Base-by-base conservation (phyloP, 2,797 vertebrate species). In the Lerista edwardsae region DNA sequence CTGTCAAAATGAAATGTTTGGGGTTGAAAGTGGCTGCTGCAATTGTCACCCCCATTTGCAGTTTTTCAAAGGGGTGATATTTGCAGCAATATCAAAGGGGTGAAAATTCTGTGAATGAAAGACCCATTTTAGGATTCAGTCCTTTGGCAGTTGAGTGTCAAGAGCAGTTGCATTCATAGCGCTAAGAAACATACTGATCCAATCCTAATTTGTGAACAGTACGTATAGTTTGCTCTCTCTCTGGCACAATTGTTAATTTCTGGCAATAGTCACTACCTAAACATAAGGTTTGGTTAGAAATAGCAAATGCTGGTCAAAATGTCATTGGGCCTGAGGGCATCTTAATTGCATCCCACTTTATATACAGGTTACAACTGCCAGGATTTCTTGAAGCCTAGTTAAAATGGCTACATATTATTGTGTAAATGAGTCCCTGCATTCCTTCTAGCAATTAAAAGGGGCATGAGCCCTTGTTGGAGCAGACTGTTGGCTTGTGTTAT, bases 401-500 rank as follows among this genome's bases (percentile, higher is more conserved):
- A 6, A 73, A 31, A 55, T 23, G 39, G 25, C 23, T 65, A 23
- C 61, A 44, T 2, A 3, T 8, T 61, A n/a, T 47, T 1, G 11
- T 34, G 17, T 15, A 21, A 11, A 44, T 69, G 29, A 36, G 61
- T 1, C 36, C 34, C 12, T 55, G 51, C 3, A 15, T 55, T 55
- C 51, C 4, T 55, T 15, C 51, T 55, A 55, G 14, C 47, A 55
- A 19, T 55, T 55, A 19, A 55, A 55, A 51, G 2, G 9, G 51
- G 14, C 51, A 55, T 4, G 4, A 55, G 51, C 51, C 51, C 23
- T 64, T 64, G 4, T 17, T 65, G 8, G 8, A n/a, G 39, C 25
- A 55, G 21, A 21, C 2, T 29, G 62, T 29, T 75, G n/a, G 19
- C 61, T 57, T 89, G 51, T 55, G 19, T 90, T 90, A 65, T 87